A percentile compares a stretch with the other conserved stretches of the same genome.
Conservation (phyloP, 2,113 vertebrate species). For the Pseudorectes ferrugineus region DNA sequence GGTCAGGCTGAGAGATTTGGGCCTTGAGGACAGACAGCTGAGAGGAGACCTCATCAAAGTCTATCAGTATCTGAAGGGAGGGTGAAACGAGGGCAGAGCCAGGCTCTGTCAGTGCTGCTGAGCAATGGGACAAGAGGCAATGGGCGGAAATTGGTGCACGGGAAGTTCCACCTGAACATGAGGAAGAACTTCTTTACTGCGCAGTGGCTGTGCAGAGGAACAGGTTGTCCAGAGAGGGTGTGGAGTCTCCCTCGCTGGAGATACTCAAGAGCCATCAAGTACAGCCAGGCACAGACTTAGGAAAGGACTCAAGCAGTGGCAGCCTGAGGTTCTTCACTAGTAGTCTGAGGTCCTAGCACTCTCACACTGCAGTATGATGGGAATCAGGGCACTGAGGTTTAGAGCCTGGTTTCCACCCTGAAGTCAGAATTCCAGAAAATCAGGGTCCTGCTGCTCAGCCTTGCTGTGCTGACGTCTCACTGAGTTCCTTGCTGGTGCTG, state of each 20-base stretch:
- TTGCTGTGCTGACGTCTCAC: accelerated
- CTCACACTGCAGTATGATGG: background rate
- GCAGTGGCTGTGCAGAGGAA: background rate
- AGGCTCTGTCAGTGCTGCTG: background rate
- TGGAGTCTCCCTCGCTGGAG: background rate
- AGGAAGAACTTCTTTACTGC: background rate
- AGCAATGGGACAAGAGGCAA: background rate
- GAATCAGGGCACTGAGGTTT: background rate
- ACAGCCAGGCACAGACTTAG: background rate
- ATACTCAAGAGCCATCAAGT: background rate
- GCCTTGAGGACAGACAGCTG: background rate
- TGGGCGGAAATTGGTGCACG: background rate
- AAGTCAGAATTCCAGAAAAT: background rate
- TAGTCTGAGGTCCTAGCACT: background rate
- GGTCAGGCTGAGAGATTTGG: too few relatives aligned
- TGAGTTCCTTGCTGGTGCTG: background rate
- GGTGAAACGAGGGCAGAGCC: background rate
- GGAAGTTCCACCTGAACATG: background rate
- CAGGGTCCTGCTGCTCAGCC: background rate
- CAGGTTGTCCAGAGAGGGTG: too few relatives aligned
- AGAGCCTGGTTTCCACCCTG: background rate
- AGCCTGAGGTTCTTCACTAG: background rate
- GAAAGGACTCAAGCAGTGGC: background rate
- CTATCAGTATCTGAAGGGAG: background rate
- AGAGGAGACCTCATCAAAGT: background rate